These are phyloP conservation scores for Pteronura brasiliensis DNA, from an alignment of 2,113 vertebrate species.

Conservation along the genomic window DNA sequence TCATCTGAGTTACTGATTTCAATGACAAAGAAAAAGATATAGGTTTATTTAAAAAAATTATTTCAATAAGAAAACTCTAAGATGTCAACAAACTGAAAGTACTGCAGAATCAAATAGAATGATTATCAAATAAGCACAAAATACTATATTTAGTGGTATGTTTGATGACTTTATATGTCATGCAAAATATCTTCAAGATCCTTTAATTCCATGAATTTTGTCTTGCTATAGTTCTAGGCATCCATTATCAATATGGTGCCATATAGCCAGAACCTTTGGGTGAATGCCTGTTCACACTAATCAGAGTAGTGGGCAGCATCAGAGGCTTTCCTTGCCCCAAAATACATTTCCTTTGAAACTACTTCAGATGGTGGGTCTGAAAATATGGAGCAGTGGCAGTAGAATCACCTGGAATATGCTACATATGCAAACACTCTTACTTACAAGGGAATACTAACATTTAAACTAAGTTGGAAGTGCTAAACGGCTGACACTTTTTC, in stretches of 20 bases:
- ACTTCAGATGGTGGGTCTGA: not conserved
- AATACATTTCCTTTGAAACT: not conserved
- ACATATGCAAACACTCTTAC: not conserved
- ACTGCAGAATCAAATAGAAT: not conserved
- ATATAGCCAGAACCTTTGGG: not conserved
- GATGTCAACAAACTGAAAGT: not conserved
- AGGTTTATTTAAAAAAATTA: not conserved
- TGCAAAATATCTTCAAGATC: not conserved
- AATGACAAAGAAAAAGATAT: not conserved
- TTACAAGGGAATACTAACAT: not conserved
- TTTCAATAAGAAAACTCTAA: not conserved
- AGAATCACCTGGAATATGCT: not conserved
- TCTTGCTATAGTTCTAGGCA: not conserved
- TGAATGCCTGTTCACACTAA: not conserved
- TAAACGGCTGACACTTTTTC: not conserved
- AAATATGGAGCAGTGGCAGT: not conserved
- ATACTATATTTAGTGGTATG: not conserved
- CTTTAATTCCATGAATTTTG: not conserved
- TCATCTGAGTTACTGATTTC: slow-evolving; percentile 59
- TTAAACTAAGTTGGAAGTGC: not conserved
- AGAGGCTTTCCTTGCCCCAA: not conserved
- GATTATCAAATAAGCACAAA: not conserved
- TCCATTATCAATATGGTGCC: not conserved
- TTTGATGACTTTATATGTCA: not conserved
- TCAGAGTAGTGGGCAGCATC: not conserved